phyloP scores from a whole-genome alignment of 2,113 vertebrate species.

The Hemicordylus capensis region DNA sequence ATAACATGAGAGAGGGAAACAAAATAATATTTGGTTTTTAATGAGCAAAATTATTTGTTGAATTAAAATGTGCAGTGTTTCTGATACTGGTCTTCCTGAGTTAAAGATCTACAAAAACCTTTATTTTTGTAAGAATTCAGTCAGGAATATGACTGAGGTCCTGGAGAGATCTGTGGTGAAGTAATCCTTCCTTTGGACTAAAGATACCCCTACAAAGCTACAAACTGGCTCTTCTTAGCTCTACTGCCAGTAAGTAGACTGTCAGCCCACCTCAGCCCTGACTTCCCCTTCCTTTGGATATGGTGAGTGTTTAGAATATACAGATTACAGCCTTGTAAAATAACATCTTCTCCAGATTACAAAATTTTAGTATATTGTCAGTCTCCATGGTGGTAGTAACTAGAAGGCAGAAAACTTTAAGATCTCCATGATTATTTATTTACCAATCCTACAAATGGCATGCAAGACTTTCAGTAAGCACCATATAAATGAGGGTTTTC shows the following conservation, averaged over 20 bases:
- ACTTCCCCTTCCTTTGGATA: neutral
- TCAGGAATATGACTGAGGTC: neutral
- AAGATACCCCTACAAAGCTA: neutral
- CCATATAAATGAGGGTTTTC: neutral
- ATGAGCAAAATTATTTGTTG: neutral
- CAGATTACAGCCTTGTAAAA: neutral
- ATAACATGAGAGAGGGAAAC: neutral
- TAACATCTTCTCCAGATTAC: neutral
- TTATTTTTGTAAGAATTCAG: neutral
- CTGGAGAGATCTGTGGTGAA: neutral
- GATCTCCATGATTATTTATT: neutral
- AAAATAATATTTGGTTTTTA: neutral
- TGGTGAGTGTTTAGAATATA: neutral
- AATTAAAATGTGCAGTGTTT: neutral
- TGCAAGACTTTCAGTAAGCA: conserved; percentile 32
- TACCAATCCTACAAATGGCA: conserved; percentile 15
- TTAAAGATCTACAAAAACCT: neutral
- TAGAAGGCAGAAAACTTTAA: conserved; percentile 2
- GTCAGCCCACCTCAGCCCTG: neutral
- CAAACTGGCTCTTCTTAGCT: neutral
- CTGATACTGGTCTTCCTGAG: neutral
- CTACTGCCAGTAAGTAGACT: too few species aligned
- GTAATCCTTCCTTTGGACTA: neutral
- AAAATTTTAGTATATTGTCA: neutral
- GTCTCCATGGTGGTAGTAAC: neutral